A percentile compares a stretch with the other conserved stretches of the same genome.
Conservation (phyloP, 2,888 invertebrate species). For the Sericinus montela region DNA sequence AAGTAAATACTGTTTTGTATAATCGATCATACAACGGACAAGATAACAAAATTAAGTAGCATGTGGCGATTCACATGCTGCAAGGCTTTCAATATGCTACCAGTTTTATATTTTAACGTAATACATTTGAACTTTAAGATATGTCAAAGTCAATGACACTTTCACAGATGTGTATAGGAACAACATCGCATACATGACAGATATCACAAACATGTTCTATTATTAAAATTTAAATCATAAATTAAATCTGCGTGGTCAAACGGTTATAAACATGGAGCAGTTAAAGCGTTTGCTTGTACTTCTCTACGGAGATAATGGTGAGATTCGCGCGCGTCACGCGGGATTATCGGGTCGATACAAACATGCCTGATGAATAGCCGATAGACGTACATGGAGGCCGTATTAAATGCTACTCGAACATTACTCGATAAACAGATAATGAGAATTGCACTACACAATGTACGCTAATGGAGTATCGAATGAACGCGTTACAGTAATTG, state of each 20-base stretch:
- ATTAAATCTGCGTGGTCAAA: background rate
- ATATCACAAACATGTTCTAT: too few relatives aligned
- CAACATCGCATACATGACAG: too few relatives aligned
- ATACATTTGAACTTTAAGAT: too few relatives aligned
- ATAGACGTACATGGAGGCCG: background rate
- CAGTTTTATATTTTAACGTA: too few relatives aligned
- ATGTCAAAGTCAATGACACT: too few relatives aligned
- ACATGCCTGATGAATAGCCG: constrained; percentile 14
- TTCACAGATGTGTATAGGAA: too few relatives aligned
- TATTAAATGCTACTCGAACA: constrained; percentile 3
- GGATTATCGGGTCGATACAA: constrained; percentile 14
- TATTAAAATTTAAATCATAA: too few relatives aligned
- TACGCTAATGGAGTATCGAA: background rate
- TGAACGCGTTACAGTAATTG: background rate
- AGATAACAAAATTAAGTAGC: too few relatives aligned
- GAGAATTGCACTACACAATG: background rate
- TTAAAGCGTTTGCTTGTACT: constrained; percentile 12
- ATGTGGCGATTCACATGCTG: too few relatives aligned
- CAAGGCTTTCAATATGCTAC: too few relatives aligned
- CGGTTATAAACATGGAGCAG: background rate
- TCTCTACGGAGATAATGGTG: constrained; percentile 3
- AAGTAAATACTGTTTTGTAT: constrained; percentile 6
- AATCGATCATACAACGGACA: too few relatives aligned
- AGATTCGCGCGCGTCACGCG: background rate
- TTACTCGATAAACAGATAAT: constrained; percentile 1